Evolutionary conservation across 2,888 invertebrate species (phyloP).

Genomic region (Ophraella communa): DNA sequence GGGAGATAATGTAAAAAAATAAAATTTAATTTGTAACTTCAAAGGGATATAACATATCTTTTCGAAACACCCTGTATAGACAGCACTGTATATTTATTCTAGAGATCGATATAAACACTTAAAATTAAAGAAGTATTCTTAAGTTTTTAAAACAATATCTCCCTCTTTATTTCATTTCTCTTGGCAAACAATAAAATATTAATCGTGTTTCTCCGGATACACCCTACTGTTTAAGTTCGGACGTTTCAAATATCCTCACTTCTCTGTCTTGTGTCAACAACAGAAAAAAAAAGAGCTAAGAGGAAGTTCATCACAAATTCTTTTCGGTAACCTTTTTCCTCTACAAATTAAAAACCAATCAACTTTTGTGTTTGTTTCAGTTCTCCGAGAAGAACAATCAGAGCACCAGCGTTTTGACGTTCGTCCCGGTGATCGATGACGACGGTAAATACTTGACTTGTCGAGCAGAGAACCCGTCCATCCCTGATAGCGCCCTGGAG

Average conservation of each 20-base stretch:
- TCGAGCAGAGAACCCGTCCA: conserved; percentile 85
- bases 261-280: conserved; percentile 1
- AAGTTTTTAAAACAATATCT: too few species aligned
- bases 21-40: too few species aligned
- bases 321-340: conserved; percentile 6
- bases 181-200: too few species aligned
- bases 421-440: conserved; percentile 84
- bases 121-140: too few species aligned
- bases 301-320: conserved; percentile 14
- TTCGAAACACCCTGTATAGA: too few species aligned
- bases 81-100: too few species aligned
- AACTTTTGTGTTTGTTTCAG: conserved; percentile 61
- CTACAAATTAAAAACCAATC: conserved; percentile 30
- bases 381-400: conserved; percentile 83
- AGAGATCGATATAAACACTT: too few species aligned
- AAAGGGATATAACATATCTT: too few species aligned
- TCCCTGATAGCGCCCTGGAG: conserved; percentile 81
- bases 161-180: too few species aligned
- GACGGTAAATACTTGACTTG: conserved; percentile 90
- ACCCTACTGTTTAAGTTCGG: background rate
- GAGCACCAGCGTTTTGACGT: conserved; percentile 82
- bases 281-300: conserved; percentile 1
- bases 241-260: conserved; percentile 6
- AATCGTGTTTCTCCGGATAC: too few species aligned
- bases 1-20: too few species aligned